phyloP scores from a whole-genome alignment of 2,113 vertebrate genomes.

The Mormoops blainvillei region DNA sequence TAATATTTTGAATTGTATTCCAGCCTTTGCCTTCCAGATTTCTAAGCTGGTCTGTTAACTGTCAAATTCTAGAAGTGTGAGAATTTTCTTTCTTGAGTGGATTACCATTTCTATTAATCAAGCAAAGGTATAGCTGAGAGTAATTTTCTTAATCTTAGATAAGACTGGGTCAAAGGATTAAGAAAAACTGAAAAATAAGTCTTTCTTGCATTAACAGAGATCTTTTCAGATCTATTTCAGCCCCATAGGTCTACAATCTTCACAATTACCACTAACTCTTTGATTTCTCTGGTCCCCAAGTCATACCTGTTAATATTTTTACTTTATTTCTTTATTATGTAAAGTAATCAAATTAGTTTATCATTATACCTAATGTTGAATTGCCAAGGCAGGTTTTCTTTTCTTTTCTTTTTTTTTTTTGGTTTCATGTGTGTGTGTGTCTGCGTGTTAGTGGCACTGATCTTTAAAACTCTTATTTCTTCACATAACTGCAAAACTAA shows the following conservation, averaged over 20 bases:
- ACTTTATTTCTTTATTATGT: background rate
- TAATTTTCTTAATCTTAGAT: background rate
- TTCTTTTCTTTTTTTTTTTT: background rate
- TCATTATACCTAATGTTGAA: background rate
- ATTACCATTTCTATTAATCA: background rate
- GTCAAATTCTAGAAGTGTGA: background rate
- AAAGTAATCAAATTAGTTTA: background rate
- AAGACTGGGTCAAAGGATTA: background rate
- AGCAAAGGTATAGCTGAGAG: background rate
- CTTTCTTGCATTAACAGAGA: background rate
- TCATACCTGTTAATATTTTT: background rate
- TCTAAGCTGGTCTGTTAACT: background rate
- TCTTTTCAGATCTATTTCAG: background rate
- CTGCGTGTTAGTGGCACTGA: background rate
- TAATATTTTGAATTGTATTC: background rate
- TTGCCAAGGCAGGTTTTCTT: background rate
- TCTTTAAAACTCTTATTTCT: background rate
- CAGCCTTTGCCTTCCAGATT: background rate
- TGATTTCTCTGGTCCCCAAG: background rate
- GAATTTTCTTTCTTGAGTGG: background rate
- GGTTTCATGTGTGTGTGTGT: background rate
- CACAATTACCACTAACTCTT: background rate
- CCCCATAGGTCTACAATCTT: background rate
- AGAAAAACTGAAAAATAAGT: background rate
- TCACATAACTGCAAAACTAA: background rate